These are phyloP conservation scores for Halocynthia aurantium DNA, from an alignment of 23 tunicate genomes.

Conservation along the genomic window DNA sequence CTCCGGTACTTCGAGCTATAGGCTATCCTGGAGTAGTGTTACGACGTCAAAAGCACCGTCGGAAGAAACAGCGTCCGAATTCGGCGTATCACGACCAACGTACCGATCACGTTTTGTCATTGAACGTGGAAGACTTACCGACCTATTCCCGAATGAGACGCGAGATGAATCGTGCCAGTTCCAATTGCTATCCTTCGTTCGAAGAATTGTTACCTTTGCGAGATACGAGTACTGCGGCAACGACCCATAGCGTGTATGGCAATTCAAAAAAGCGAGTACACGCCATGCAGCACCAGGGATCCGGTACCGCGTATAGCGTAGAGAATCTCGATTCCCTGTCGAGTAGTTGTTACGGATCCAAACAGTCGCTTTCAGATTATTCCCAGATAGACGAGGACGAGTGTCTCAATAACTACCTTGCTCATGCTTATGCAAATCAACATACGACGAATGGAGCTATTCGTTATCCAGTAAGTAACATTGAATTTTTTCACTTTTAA, in stretches of 20 bases:
- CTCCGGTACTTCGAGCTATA: conserved; percentile 63
- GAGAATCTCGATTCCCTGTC: conserved; percentile 19
- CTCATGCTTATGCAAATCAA: conserved; percentile 1
- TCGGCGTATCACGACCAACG: conserved; percentile 25
- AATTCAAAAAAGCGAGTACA: conserved; percentile 3
- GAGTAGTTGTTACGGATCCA: conserved; percentile 21
- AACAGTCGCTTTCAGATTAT: conserved; percentile 35
- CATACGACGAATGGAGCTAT: not conserved
- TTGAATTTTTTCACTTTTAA: no score
- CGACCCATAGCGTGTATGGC: not conserved
- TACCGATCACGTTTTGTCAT: conserved; percentile 54
- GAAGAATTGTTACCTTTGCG: conserved; percentile 26
- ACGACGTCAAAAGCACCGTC: conserved; percentile 42
- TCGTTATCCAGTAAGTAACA: no score
- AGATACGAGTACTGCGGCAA: not conserved
- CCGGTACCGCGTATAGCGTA: conserved; percentile 36
- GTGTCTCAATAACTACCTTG: conserved; percentile 35
- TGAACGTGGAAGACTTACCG: conserved; percentile 77
- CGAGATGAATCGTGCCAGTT: not conserved
- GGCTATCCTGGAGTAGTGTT: conserved; percentile 73
- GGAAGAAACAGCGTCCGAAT: conserved; percentile 12
- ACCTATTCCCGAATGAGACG: conserved; percentile 47
- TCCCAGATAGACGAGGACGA: conserved; percentile 73
- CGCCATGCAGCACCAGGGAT: not conserved
- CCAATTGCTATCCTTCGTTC: conserved; percentile 10